Base-by-base conservation (phyloP, 2,797 vertebrate genomes). In the Oreortyx pictus region DNA sequence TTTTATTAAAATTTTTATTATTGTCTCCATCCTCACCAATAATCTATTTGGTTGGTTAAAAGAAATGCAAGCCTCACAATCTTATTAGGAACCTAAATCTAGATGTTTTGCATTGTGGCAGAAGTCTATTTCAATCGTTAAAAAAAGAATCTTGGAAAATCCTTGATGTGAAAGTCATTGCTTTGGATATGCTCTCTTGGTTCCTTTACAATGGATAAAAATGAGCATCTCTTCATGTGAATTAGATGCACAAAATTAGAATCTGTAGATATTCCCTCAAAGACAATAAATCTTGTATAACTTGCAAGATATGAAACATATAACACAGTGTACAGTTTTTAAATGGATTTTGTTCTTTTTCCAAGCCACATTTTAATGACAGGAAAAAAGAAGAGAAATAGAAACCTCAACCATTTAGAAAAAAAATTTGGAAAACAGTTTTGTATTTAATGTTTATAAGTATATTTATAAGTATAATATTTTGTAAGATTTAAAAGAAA, bases 381-480 rank as follows among this genome's bases (percentile, higher is more conserved):
- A 44, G 59, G 86, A 75, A 52, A 56, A 11, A n/a, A 22, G 50
- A 52, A 17, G 16, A 52, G 50, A 52, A 9, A 9, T 6, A 27
- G 50, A 52, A 52, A 52, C 27, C 50, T 52, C 1, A 59, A 67
- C 0, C 2, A 56, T 74, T 92, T 29, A 88, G 6, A 3, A 47
- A 74, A 74, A 24, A 0, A 68, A 72, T 4, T 85, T 60, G 44
- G 25, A 56, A 33, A 61, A 49, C 29, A 46, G 2, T 61, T 88
- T 85, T 65, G 4, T 25, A 72, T 22, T 50, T 31, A 60, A 7
- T 46, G 3, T 49, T 61, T 75, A 1, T 9, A 92, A 77, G 4
- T 60, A 13, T 1, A 3, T 54, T 61, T 72, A 1, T 9, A 91
- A 77, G 4, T 57, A 14, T 1, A 62, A 0, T 0, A 39, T 52